These are phyloP conservation scores for Blastobasis adustella DNA, from an alignment of 2,888 invertebrate species.

Conservation along the genomic window DNA sequence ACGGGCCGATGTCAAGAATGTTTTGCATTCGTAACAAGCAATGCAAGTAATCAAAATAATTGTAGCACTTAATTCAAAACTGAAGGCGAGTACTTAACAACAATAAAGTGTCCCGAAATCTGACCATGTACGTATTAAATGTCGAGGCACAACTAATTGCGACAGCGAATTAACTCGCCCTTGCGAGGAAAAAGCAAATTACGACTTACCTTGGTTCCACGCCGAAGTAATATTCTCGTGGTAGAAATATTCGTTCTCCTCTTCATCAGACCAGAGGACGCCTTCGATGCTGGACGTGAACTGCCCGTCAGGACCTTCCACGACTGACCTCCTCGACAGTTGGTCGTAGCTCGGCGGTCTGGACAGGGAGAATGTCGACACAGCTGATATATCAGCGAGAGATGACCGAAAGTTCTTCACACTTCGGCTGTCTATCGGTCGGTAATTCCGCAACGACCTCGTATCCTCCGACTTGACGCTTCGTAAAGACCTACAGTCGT, in stretches of 20 bases:
- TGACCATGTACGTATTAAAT: no score
- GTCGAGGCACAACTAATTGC: no score
- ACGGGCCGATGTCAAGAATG: no score
- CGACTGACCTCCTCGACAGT: slow-evolving; percentile 57
- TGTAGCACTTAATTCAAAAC: no score
- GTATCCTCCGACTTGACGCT: slow-evolving; percentile 57
- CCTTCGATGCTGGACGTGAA: slow-evolving; percentile 71
- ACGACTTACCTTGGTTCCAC: slow-evolving; percentile 64
- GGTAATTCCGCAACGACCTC: slow-evolving; percentile 44
- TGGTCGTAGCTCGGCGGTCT: slow-evolving; percentile 66
- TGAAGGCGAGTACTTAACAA: no score
- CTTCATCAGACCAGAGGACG: slow-evolving; percentile 71
- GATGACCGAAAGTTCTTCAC: slow-evolving; percentile 64
- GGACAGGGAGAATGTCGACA: slow-evolving; percentile 37
- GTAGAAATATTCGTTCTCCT: slow-evolving; percentile 68
- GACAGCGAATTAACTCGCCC: no score
- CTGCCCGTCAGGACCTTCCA: slow-evolving; percentile 50
- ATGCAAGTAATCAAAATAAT: no score
- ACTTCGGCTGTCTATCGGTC: slow-evolving; percentile 62
- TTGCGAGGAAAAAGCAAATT: neutral
- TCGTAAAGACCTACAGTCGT: slow-evolving; percentile 52
- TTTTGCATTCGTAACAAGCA: no score
- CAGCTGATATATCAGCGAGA: slow-evolving; percentile 50
- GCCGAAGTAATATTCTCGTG: slow-evolving; percentile 66
- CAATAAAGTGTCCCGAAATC: no score